These are phyloP conservation scores for Platycheirus albimanus DNA, from an alignment of 2,888 invertebrate genomes.

Conservation along the genomic window DNA sequence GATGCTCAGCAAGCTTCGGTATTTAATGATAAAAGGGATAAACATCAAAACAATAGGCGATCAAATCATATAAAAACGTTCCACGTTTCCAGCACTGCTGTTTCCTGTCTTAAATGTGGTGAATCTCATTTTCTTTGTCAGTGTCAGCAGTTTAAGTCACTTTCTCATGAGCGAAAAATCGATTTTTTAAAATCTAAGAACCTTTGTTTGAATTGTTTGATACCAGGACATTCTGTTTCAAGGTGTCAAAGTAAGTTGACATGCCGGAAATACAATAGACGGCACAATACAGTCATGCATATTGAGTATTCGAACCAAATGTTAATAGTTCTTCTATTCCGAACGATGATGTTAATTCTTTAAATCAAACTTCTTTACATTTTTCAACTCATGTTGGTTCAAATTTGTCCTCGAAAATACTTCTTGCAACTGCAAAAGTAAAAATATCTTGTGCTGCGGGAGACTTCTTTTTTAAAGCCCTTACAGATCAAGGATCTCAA, in stretches of 20 bases:
- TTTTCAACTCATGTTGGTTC: background rate
- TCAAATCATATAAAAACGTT: no score
- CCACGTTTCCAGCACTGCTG: no score
- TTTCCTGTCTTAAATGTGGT: no score
- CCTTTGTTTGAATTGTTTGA: background rate
- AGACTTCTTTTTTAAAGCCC: no score
- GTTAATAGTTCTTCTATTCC: background rate
- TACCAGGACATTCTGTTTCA: background rate
- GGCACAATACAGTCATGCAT: constrained; percentile 5
- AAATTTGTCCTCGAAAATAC: background rate
- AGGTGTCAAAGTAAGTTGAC: background rate
- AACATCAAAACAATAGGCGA: no score
- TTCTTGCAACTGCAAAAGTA: constrained; percentile 12
- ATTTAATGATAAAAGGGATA: no score
- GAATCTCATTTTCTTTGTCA: no score
- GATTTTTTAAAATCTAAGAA: no score
- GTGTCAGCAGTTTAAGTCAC: no score
- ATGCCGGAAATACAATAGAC: background rate
- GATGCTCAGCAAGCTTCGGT: no score
- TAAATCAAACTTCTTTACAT: background rate
- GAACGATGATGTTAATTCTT: background rate
- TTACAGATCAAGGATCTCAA: no score
- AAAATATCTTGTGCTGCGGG: background rate
- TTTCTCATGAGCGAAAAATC: no score
- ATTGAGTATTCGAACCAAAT: background rate